Percentiles rank a stretch among this genome's conserved stretches.
Evolutionary conservation across 2,888 invertebrate species (phyloP).

Genomic region (Fissipunctia ypsillon): DNA sequence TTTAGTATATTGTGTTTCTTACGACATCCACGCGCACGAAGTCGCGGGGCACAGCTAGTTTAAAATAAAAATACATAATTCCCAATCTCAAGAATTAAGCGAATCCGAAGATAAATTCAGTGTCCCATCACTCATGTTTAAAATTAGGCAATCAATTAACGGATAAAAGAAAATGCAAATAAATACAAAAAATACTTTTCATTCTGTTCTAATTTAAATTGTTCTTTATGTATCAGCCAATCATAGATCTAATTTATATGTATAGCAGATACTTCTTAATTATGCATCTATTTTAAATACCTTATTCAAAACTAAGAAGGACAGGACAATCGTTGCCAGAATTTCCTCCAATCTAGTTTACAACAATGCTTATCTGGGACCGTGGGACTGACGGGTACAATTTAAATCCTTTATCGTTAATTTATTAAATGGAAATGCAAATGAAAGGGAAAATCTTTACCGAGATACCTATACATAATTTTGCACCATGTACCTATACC

Average conservation of each 20-base stretch:
- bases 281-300: conserved; percentile 8
- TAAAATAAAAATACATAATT: too few species aligned
- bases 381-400: conserved; percentile 29
- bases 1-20: too few species aligned
- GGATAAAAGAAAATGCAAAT: not conserved
- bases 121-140: too few species aligned
- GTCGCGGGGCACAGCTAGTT: too few species aligned
- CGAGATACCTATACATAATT: conserved; percentile 37
- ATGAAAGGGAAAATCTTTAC: conserved; percentile 35
- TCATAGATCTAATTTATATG: not conserved
- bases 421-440: conserved; percentile 60
- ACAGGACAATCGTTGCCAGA: not conserved
- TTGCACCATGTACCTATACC: conserved; percentile 18
- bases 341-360: conserved; percentile 36
- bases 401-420: conserved; percentile 34
- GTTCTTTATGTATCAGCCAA: not conserved
- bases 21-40: too few species aligned
- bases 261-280: not conserved
- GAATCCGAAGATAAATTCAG: too few species aligned
- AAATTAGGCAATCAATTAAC: not conserved
- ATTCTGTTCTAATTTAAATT: not conserved
- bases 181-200: not conserved
- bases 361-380: conserved; percentile 36
- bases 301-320: conserved; percentile 9
- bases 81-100: too few species aligned